Base-by-base conservation (phyloP, 30 jellyfish, hydroid and myxozoan genomes). In the Phacellophora camtschatica region DNA sequence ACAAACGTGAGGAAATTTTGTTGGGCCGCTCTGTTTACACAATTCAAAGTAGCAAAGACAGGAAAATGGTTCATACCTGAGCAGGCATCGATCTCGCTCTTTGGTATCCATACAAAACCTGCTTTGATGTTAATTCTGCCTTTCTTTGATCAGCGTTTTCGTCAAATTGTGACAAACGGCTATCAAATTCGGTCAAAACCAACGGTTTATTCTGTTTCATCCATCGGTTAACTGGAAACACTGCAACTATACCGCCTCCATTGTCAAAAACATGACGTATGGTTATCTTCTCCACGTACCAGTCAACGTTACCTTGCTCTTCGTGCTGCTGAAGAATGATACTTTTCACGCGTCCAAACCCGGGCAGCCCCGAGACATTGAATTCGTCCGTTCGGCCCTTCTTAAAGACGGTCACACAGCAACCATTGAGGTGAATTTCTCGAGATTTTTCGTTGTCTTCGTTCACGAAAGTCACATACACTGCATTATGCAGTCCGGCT, bases 201-300 rank as follows among this genome's bases (percentile, higher is more conserved):
- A 92, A 42, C 4, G 97, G 90, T 62, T 77, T 72, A 35, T 92
- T 71, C 12, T 71, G 88, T 28, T 88, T 86, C 80, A 92, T 87
- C 98, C 98, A 92, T 16, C 98, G 90, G 56, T 86, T 92, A 10
- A 92, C 92, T 22, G 98, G 98, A 66, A 92, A 92, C 45, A 92
- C 89, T 9, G 93, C 28, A 28, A 68, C 90, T 36, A 66, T 65
- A 54, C 73, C 72, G 46, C 46, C 36, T n/a, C 82, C 82, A 46
- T 86, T 95, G 22, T 84, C 96, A 45, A 27, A 28, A 13, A 81
- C 73, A 29, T 80, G 96, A n/a, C 95, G 86, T 49, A 92, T 76
- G 36, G 85, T 64, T 27, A 92, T 79, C 43, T 78, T 64, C 20
- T 92, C 98, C 27, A 92, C 57, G 59, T 77, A 92, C 98, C 98